phyloP scores from a whole-genome alignment of 2,888 invertebrate species.

The Arenicola marina region DNA sequence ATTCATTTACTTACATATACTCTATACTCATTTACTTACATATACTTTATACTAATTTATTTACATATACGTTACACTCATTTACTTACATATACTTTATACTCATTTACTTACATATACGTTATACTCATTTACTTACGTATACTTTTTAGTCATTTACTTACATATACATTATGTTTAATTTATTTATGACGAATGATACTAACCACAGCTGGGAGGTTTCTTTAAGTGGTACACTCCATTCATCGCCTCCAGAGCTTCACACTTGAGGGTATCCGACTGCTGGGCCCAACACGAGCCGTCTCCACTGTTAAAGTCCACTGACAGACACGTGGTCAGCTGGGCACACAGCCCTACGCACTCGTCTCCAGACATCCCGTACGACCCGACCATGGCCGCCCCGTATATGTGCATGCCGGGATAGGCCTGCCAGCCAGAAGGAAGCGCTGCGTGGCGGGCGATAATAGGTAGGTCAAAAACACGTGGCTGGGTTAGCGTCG shows the following conservation, averaged over 20 bases:
- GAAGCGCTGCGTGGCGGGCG: background rate
- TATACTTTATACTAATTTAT: no score
- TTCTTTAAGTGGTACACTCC: background rate
- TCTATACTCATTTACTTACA: no score
- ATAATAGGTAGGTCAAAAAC: no score
- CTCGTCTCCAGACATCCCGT: background rate
- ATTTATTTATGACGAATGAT: no score
- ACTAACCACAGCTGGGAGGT: background rate
- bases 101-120: no score
- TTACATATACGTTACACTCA: no score
- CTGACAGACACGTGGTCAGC: background rate
- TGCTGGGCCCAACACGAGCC: background rate
- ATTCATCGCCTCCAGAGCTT: background rate
- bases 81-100: no score
- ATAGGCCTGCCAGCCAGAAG: constrained; percentile 3
- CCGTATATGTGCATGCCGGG: background rate
- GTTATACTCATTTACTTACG: no score
- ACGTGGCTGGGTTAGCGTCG: no score
- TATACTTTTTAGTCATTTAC: no score
- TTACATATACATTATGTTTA: no score
- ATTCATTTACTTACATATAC: no score
- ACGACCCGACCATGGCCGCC: background rate
- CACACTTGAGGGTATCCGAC: background rate
- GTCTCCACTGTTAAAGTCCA: constrained; percentile 4
- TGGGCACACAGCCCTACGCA: background rate